Evolutionary conservation across 2,797 vertebrate species (phyloP).

Genomic region (Mormyrops boulengeri): DNA sequence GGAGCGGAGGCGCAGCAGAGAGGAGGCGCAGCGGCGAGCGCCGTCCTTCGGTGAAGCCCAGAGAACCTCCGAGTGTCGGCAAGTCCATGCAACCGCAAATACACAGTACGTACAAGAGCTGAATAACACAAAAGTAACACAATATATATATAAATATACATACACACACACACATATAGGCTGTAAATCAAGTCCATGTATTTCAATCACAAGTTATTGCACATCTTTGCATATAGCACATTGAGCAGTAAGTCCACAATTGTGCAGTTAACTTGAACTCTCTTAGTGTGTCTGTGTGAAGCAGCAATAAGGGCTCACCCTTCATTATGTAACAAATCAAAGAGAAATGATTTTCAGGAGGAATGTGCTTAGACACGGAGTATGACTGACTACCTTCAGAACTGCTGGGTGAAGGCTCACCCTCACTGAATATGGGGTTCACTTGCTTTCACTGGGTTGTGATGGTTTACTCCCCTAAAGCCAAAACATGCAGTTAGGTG

Average conservation of each 20-base stretch:
- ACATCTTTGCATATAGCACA: neutral
- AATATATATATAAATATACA: neutral
- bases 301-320: neutral
- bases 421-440: neutral
- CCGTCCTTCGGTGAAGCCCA: neutral
- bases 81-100: neutral
- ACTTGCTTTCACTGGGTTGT: neutral
- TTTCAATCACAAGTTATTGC: neutral
- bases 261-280: neutral
- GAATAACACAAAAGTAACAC: neutral
- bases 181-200: neutral
- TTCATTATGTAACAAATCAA: neutral
- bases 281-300: neutral
- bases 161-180: neutral
- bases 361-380: neutral
- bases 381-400: neutral
- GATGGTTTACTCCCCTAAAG: neutral
- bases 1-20: neutral
- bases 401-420: neutral
- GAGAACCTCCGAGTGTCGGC: neutral
- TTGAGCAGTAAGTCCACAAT: neutral
- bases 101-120: neutral
- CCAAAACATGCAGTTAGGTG: neutral
- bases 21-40: neutral
- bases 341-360: neutral